Evolutionary conservation across 2,797 vertebrate species (phyloP), one percentile per base, ranked within the genome.

Genomic region (Rhinella marina): DNA sequence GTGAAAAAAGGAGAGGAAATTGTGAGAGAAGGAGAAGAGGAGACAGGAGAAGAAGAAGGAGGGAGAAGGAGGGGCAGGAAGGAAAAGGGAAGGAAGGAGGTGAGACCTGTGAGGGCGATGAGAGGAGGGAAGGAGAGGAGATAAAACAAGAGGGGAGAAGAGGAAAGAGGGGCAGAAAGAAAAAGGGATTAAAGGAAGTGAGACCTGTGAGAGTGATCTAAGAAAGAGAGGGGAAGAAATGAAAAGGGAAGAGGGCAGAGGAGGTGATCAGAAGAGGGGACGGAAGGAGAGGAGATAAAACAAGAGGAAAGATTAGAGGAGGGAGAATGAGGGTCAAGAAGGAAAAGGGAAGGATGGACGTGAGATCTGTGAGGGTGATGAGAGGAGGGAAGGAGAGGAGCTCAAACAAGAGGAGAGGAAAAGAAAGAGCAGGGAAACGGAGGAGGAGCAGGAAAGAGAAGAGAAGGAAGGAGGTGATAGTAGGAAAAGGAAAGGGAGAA

Each of bases 321-420:
- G 14, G 2, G 12, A 56, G 54, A 56, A 56, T 3, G 54, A 62
- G 21, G 59, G 21, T 7, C 4, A 27, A 2, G 9, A 10, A 66
- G n/a, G n/a, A 13, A 9, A 25, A 0, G 0, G 4, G 11, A 12
- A 25, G n/a, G 62, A 0, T 0, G 12, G 11, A 12, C 12, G n/a
- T n/a, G 62, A 66, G n/a, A 12, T 7, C 1, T 6, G 8, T 23
- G 12, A 9, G n/a, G 19, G 23, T 7, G 23, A n/a, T 1, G 61
- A 8, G 9, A 64, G 23, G 57, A 56, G 52, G 12, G 12, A 1
- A 7, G 52, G 2, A 54, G 52, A 54, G 52, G 12, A 54, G 12
- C 12, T 9, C 1, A 12, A 54, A 54, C 52, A 54, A 54, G 52
- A 12, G 8, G 8, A 1, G 52, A 54, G 12, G 2, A 1, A 7